Base-by-base conservation (phyloP, 2,888 invertebrate species). In the Sminthurides aquaticus region DNA sequence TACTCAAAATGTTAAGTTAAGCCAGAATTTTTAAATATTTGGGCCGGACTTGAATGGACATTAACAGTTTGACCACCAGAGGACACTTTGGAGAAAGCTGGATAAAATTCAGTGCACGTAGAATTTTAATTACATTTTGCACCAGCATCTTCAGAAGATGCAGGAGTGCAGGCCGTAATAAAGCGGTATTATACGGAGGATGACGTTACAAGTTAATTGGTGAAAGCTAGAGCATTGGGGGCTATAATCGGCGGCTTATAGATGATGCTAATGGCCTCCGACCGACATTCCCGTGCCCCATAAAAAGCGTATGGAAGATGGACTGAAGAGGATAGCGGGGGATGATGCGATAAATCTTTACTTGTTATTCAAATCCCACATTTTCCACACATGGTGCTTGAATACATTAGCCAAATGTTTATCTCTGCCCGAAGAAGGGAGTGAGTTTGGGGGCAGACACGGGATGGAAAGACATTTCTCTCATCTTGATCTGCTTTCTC, bases 311-410 rank as follows among this genome's bases (percentile, higher is more conserved):
- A n/a, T n/a, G n/a, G n/a, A n/a, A n/a, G n/a, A n/a, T n/a, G n/a
- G n/a, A n/a, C n/a, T n/a, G n/a, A n/a, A n/a, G n/a, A n/a, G n/a
- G n/a, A n/a, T n/a, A n/a, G n/a, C n/a, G n/a, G n/a, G n/a, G n/a
- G n/a, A n/a, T n/a, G n/a, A 52, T 8, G 20, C 8, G 52, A 52
- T 52, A 20, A 52, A 52, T 52, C 52, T 52, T 52, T 52, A 52
- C 52, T 52, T 52, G 52, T 8, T 52, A 52, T 52, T 8, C 52
- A 52, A 52, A 52, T 52, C 52, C 52, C 11, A 52, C 52, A 52
- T 52, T 52, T 52, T 52, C 52, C 52, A 52, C 52, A 52, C 52
- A 52, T 52, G 52, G 52, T 52, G 52, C 52, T 22, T 22, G 52
- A 22, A 52, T 34, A 34, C 43, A 11, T 34, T 5, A n/a, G n/a